A percentile compares a stretch with the other conserved stretches of the same genome.
Evolutionary conservation across 2,113 vertebrate genomes (phyloP).

Genomic region (Orcinus orca): DNA sequence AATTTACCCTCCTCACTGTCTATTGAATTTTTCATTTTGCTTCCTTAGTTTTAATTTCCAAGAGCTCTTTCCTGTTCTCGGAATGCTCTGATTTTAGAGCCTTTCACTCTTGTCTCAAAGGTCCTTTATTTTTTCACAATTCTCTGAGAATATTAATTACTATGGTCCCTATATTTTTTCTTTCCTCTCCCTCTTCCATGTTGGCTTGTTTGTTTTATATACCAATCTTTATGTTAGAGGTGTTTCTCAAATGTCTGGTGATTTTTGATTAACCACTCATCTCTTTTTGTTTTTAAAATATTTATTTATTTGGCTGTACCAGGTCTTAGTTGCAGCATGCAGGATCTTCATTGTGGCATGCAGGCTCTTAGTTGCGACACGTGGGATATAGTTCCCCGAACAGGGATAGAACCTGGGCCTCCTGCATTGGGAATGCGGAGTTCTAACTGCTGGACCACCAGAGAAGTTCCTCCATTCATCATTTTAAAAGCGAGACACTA

Average conservation of each 20-base stretch:
- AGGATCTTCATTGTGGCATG: too few species aligned
- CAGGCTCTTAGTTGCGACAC: too few species aligned
- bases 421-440: too few species aligned
- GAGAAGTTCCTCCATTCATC: not conserved
- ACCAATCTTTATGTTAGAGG: not conserved
- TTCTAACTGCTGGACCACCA: too few species aligned
- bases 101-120: not conserved
- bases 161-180: not conserved
- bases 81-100: not conserved
- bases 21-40: not conserved
- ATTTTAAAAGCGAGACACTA: not conserved
- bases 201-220: not conserved
- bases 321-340: too few species aligned
- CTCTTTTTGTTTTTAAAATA: too few species aligned
- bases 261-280: too few species aligned
- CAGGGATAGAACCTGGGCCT: too few species aligned
- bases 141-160: not conserved
- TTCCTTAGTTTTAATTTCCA: not conserved
- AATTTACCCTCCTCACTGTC: not conserved
- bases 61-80: not conserved
- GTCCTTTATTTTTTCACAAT: not conserved
- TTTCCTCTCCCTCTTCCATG: not conserved
- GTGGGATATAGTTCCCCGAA: too few species aligned
- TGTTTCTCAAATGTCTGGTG: not conserved
- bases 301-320: too few species aligned